Evolutionary conservation across 2,888 invertebrate genomes (phyloP).

Genomic region (Synanthedon myopaeformis): DNA sequence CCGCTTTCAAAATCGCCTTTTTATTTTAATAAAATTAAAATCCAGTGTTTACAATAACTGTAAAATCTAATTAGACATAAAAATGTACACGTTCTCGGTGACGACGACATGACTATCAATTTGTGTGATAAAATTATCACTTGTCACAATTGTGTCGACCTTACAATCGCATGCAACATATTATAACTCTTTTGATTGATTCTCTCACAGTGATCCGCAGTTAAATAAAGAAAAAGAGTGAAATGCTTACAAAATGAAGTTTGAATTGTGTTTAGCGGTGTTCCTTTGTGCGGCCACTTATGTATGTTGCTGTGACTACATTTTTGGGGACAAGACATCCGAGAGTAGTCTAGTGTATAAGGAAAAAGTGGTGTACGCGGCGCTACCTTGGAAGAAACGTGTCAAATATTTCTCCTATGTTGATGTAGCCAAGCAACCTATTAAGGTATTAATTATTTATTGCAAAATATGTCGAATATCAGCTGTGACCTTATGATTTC

Average conservation of each 20-base stretch:
- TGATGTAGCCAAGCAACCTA: slow-evolving; percentile 13
- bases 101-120: neutral
- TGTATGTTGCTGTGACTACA: slow-evolving; percentile 22
- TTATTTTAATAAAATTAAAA: too few species aligned
- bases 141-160: neutral
- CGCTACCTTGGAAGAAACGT: slow-evolving; percentile 31
- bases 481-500: too few species aligned
- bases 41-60: too few species aligned
- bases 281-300: slow-evolving; percentile 11
- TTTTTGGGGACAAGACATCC: slow-evolving; percentile 24
- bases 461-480: too few species aligned
- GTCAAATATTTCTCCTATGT: slow-evolving; percentile 24
- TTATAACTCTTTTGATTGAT: neutral
- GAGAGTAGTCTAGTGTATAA: slow-evolving; percentile 15
- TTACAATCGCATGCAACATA: neutral
- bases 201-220: neutral
- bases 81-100: neutral
- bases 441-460: slow-evolving; percentile 21
- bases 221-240: neutral
- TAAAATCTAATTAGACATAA: neutral
- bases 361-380: slow-evolving; percentile 27
- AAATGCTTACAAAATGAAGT: slow-evolving; percentile 3
- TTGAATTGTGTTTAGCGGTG: neutral
- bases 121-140: neutral
- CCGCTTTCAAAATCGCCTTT: too few species aligned